These are phyloP conservation scores for Ligdia adustata DNA, from an alignment of 2,888 invertebrate species.

Conservation along the genomic window DNA sequence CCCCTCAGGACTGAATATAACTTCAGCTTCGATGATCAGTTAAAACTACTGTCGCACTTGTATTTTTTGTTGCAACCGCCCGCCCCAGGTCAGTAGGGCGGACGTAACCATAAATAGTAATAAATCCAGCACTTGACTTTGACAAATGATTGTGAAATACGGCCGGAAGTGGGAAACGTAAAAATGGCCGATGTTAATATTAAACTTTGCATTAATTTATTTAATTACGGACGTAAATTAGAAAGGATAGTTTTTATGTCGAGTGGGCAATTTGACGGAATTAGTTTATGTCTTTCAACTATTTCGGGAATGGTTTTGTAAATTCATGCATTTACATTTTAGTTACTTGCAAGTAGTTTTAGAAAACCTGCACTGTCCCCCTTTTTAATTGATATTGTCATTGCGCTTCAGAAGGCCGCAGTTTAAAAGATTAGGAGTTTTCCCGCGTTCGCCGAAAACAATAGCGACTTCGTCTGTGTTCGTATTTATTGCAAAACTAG, in stretches of 20 bases:
- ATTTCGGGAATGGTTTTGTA: constrained; percentile 9
- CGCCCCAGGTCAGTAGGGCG: constrained; percentile 54
- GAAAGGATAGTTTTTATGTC: constrained; percentile 23
- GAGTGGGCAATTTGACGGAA: constrained; percentile 16
- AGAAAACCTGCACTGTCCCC: no score
- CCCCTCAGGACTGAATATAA: no score
- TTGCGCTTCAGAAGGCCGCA: no score
- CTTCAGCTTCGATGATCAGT: no score
- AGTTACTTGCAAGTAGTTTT: no score
- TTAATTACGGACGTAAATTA: constrained; percentile 25
- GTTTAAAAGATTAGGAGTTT: no score
- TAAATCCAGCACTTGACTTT: constrained; percentile 65
- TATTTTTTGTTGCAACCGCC: not conserved
- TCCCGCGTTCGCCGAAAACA: no score
- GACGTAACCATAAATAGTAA: constrained; percentile 57
- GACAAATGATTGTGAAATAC: constrained; percentile 59
- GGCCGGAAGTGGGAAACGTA: constrained; percentile 39
- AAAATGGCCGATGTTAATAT: constrained; percentile 33
- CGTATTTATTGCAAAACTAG: no score
- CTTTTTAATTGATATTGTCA: no score
- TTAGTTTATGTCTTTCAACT: constrained; percentile 8
- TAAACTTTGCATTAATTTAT: constrained; percentile 28
- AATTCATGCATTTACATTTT: no score
- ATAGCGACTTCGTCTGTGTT: no score
- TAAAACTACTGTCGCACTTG: no score